These are phyloP conservation scores for Chelonia mydas DNA, from an alignment of 2,797 vertebrate species.

Conservation along the genomic window DNA sequence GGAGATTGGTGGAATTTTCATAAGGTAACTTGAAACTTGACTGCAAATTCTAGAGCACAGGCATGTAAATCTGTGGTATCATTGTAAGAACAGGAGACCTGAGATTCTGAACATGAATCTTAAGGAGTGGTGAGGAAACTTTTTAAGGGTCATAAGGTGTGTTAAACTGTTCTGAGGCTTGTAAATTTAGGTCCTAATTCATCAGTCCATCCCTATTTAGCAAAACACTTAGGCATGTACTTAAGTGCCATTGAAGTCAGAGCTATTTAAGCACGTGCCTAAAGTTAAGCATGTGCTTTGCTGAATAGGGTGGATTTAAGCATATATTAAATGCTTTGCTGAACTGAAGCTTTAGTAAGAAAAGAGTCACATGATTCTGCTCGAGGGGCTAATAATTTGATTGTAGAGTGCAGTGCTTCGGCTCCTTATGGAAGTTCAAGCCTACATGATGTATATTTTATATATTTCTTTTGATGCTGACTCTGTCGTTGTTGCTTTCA, in stretches of 20 bases:
- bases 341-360: not conserved
- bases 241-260: not conserved
- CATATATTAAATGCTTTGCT: not conserved
- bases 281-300: not conserved
- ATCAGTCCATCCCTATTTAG: not conserved
- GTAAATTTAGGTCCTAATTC: not conserved
- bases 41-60: not conserved
- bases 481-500: not conserved
- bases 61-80: not conserved
- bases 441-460: not conserved
- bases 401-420: not conserved
- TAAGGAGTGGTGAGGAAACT: not conserved
- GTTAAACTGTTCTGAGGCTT: not conserved
- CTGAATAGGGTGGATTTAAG: not conserved
- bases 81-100: not conserved
- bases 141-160: not conserved
- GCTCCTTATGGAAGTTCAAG: not conserved
- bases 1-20: not conserved
- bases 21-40: not conserved
- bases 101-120: not conserved
- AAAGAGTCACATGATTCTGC: not conserved
- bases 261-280: not conserved
- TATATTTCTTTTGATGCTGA: not conserved
- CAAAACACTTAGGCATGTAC: not conserved
- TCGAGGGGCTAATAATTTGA: not conserved